These are phyloP conservation scores for Drosophila limbata DNA, from an alignment of 2,888 invertebrate genomes.

Conservation along the genomic window DNA sequence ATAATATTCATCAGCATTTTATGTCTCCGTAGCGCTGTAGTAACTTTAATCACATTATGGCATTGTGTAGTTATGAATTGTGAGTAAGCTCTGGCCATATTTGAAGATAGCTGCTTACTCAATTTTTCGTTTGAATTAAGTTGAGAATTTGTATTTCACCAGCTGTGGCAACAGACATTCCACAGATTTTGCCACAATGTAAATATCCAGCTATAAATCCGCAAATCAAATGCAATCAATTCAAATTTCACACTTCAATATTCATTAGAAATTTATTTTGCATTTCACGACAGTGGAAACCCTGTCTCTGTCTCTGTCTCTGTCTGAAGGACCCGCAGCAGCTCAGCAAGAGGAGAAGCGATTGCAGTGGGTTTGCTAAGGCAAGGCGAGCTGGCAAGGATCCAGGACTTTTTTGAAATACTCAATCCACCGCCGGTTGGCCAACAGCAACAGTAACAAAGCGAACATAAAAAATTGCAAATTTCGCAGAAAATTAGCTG, in stretches of 20 bases:
- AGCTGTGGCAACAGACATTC: slow-evolving; percentile 6
- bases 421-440: slow-evolving; percentile 35
- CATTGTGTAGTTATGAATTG: slow-evolving; percentile 6
- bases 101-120: slow-evolving; percentile 26
- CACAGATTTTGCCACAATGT: slow-evolving; percentile 47
- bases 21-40: too few relatives aligned
- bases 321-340: slow-evolving; percentile 24
- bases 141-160: slow-evolving; percentile 18
- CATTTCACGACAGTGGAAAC: slow-evolving; percentile 60
- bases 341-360: background rate
- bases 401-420: slow-evolving; percentile 42
- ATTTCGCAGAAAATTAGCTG: slow-evolving; percentile 78
- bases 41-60: background rate
- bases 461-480: slow-evolving; percentile 61
- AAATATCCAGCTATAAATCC: slow-evolving; percentile 71
- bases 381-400: slow-evolving; percentile 39
- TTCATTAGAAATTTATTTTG: slow-evolving; percentile 78
- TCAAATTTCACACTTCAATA: slow-evolving; percentile 80
- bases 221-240: slow-evolving; percentile 78
- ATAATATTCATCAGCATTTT: background rate
- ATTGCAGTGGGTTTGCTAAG: background rate
- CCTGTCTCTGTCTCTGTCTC: slow-evolving; percentile 14
- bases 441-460: slow-evolving; percentile 19
- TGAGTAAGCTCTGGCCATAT: slow-evolving; percentile 3
- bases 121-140: slow-evolving; percentile 33